phyloP scores from a whole-genome alignment of 2,797 vertebrate genomes.

The Benthosema pterotum region DNA sequence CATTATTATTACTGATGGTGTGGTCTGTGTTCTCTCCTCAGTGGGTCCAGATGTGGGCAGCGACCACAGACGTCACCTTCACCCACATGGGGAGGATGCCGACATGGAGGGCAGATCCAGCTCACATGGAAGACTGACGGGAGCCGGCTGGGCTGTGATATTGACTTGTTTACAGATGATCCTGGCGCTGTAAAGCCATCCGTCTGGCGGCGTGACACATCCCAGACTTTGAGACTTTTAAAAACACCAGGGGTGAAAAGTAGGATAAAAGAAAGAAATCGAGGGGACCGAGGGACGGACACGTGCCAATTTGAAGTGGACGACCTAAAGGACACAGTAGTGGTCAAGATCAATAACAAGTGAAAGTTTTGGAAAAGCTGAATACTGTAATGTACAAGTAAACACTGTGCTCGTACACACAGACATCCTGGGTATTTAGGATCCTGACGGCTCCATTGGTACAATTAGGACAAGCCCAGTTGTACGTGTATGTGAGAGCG shows the following conservation, averaged over 20 bases:
- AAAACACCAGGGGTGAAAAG: neutral
- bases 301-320: constrained; percentile 28
- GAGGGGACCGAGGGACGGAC: constrained; percentile 28
- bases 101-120: constrained; percentile 66
- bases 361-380: constrained; percentile 16
- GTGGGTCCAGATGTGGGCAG: constrained; percentile 83
- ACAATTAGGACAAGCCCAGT: too few relatives aligned
- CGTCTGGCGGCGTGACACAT: constrained; percentile 49
- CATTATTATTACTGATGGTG: constrained; percentile 28
- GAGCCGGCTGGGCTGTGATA: constrained; percentile 61
- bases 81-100: constrained; percentile 68
- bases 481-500: constrained; percentile 7
- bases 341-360: constrained; percentile 22
- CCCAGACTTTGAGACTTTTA: constrained; percentile 47
- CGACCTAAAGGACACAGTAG: constrained; percentile 29
- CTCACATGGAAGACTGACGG: constrained; percentile 48
- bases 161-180: constrained; percentile 69
- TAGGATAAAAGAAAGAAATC: constrained; percentile 37
- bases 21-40: constrained; percentile 68
- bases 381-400: neutral
- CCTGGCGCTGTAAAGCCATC: constrained; percentile 76
- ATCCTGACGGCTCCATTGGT: too few relatives aligned
- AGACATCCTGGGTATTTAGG: too few relatives aligned
- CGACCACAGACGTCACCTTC: constrained; percentile 80
- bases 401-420: constrained; percentile 27